Conservation (phyloP, 2,888 invertebrate genomes). For the Zeuzera pyrina region DNA sequence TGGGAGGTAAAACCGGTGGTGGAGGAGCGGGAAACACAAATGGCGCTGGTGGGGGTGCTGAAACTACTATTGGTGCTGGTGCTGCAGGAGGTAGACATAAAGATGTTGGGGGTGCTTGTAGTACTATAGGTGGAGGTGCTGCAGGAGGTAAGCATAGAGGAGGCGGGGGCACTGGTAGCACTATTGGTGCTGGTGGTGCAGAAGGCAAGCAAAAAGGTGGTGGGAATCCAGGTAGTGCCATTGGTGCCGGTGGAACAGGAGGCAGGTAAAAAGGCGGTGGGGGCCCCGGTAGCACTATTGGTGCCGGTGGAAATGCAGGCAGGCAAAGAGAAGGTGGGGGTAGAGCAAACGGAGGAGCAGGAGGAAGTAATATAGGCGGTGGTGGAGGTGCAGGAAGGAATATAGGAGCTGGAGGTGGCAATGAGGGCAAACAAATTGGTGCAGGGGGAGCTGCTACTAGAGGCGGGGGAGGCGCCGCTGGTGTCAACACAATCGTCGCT, state of each 20-base stretch:
- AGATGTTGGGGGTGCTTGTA: conserved; percentile 20
- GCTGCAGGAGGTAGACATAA: conserved; percentile 20
- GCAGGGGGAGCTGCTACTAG: conserved; percentile 19
- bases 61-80: conserved; percentile 13
- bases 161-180: conserved; percentile 15
- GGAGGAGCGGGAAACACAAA: conserved; percentile 14
- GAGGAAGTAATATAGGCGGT: conserved; percentile 19
- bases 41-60: conserved; percentile 15
- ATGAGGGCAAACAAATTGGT: conserved; percentile 6
- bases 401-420: neutral
- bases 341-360: conserved; percentile 1
- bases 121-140: conserved; percentile 11
- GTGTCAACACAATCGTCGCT: conserved; percentile 46
- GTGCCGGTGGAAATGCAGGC: neutral
- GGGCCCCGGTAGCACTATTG: conserved; percentile 3
- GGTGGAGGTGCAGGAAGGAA: conserved; percentile 17
- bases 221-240: conserved; percentile 12
- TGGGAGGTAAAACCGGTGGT: conserved; percentile 14
- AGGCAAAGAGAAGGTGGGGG: conserved; percentile 6
- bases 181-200: conserved; percentile 13
- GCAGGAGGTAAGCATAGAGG: conserved; percentile 18
- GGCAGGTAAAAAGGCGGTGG: conserved; percentile 6
- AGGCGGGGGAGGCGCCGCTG: conserved; percentile 26
- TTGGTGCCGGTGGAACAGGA: conserved; percentile 16
- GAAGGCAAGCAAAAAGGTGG: conserved; percentile 10